Evolutionary conservation across 1,140 invertebrate genomes (phyloP).

Genomic region (Apolygus lucorum): DNA sequence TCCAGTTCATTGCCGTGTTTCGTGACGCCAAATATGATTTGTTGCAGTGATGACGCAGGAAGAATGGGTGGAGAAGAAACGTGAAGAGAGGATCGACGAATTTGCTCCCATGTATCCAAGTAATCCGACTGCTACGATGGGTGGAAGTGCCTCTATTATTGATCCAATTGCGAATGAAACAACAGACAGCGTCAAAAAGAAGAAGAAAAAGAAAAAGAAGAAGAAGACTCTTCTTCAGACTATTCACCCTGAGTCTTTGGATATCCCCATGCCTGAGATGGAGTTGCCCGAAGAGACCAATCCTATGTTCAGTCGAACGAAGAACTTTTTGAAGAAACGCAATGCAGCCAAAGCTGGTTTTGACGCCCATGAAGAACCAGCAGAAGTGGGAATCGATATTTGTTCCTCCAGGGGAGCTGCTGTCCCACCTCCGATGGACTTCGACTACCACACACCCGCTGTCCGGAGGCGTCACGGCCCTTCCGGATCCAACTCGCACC

Average conservation of each 20-base stretch:
- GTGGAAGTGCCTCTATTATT: background rate
- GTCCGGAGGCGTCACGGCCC: too few species aligned
- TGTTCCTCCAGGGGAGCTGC: constrained; percentile 38
- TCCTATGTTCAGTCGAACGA: constrained; percentile 32
- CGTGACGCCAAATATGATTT: background rate
- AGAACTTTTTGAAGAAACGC: constrained; percentile 25
- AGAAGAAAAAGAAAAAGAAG: constrained; percentile 21
- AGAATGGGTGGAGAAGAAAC: constrained; percentile 67
- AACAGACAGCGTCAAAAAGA: background rate
- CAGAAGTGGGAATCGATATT: background rate
- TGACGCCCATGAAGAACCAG: background rate
- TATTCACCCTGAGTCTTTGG: background rate
- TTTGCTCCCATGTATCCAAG: constrained; percentile 50
- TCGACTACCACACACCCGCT: constrained; percentile 46
- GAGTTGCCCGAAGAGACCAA: constrained; percentile 30
- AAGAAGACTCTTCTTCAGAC: background rate
- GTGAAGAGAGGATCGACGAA: constrained; percentile 53
- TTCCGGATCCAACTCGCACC: constrained; percentile 29
- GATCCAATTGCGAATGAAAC: background rate
- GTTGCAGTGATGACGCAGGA: constrained; percentile 56
- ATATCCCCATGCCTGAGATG: background rate
- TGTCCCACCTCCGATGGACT: constrained; percentile 53
- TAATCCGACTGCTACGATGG: too few species aligned
- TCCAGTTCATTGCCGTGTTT: background rate
- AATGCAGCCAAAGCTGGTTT: constrained; percentile 13